phyloP scores from a whole-genome alignment of 2,797 vertebrate species.

The Lepilemur septentrionalis region DNA sequence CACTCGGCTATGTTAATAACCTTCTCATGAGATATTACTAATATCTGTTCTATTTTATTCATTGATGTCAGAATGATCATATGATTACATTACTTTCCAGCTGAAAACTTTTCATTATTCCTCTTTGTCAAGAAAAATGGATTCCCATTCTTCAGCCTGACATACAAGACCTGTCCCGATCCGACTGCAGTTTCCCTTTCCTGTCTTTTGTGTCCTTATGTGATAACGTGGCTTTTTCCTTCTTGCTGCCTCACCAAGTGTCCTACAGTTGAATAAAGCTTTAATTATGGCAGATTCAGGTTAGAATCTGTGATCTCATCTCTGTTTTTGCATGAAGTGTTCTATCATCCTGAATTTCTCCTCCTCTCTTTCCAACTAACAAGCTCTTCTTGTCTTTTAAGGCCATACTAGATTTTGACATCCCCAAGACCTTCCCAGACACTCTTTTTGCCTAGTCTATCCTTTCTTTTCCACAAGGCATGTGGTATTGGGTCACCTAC shows the following conservation, averaged over 20 bases:
- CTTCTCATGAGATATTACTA: neutral
- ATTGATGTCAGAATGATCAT: neutral
- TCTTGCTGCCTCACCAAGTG: neutral
- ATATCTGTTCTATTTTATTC: neutral
- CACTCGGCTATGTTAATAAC: neutral
- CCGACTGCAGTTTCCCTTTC: neutral
- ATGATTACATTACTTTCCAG: neutral
- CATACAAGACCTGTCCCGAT: fast-evolving
- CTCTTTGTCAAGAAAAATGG: neutral
- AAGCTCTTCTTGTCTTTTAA: neutral
- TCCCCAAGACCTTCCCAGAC: neutral
- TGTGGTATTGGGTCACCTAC: neutral
- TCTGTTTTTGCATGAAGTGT: neutral
- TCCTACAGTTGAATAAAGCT: neutral
- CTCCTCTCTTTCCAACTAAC: neutral
- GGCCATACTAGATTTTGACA: neutral
- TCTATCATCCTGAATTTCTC: neutral
- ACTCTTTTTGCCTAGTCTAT: neutral
- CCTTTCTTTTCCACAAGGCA: neutral
- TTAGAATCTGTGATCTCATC: neutral
- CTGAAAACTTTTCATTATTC: neutral
- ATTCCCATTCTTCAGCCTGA: neutral
- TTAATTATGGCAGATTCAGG: neutral
- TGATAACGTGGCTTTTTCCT: neutral
- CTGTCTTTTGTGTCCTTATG: neutral